These are phyloP conservation scores for Melanotaenia boesemani DNA, from an alignment of 2,797 vertebrate genomes.

Conservation along the genomic window DNA sequence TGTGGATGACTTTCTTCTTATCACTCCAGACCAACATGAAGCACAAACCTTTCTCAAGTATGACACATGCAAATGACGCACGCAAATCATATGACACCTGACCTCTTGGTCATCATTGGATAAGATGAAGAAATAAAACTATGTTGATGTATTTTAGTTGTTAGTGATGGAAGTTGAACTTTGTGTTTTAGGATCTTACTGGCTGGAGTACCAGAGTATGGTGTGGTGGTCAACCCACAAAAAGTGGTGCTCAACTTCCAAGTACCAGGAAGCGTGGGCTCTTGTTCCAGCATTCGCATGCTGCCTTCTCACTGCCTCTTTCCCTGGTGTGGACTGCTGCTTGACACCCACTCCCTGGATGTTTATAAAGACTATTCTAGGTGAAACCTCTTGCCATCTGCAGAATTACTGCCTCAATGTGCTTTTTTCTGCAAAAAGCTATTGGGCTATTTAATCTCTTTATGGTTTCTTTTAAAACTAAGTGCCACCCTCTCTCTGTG, in stretches of 20 bases:
- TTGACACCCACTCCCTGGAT: slow-evolving; percentile 88
- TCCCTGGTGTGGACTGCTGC: slow-evolving; percentile 93
- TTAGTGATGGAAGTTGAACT: background rate
- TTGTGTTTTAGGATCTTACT: slow-evolving; percentile 82
- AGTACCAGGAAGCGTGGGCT: slow-evolving; percentile 53
- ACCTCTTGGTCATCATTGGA: too few species aligned
- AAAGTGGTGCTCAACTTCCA: slow-evolving; percentile 94
- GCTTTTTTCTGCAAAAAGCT: background rate
- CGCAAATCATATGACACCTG: background rate
- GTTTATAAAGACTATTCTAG: slow-evolving; percentile 91
- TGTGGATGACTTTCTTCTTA: slow-evolving; percentile 94
- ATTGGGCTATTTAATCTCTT: slow-evolving; percentile 22
- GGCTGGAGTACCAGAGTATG: slow-evolving; percentile 89
- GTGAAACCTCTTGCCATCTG: slow-evolving; percentile 64
- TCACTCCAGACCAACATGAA: slow-evolving; percentile 88
- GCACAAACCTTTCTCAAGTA: slow-evolving; percentile 92
- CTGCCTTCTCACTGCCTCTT: slow-evolving; percentile 85
- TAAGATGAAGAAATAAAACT: background rate
- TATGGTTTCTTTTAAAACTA: slow-evolving; percentile 41
- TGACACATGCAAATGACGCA: slow-evolving; percentile 9
- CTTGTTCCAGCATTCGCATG: slow-evolving; percentile 60
- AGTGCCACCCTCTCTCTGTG: slow-evolving; percentile 2
- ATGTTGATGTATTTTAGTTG: background rate
- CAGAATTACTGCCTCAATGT: background rate
- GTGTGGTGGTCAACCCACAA: slow-evolving; percentile 87